These are phyloP conservation scores for Sciurus carolinensis DNA, from an alignment of 2,797 vertebrate genomes.

Conservation along the genomic window DNA sequence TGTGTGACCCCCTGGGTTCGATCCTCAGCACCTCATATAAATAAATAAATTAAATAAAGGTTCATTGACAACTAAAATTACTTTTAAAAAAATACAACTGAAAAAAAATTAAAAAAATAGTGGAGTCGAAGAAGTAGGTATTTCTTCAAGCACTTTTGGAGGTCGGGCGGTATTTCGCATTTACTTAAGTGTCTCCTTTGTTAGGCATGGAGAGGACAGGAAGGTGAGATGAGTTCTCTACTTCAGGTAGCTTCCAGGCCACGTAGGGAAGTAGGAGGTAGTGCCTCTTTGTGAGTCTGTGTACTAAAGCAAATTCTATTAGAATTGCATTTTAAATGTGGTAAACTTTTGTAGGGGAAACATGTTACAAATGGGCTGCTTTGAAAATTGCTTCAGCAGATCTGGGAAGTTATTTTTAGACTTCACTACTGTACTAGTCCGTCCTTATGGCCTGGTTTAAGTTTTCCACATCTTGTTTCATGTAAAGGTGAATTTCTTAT, in stretches of 20 bases:
- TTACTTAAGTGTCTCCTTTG: not conserved
- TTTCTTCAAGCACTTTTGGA: not conserved
- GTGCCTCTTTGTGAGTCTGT: not conserved
- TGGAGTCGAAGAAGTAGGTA: not conserved
- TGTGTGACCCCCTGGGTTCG: too few relatives aligned
- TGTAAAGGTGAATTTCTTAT: not conserved
- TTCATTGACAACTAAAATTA: too few relatives aligned
- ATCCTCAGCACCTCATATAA: too few relatives aligned
- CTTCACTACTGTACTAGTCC: not conserved
- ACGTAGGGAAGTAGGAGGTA: not conserved
- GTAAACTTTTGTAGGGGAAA: not conserved
- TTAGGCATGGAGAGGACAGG: not conserved
- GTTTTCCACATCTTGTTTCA: not conserved
- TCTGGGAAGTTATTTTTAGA: not conserved
- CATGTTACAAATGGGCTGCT: not conserved
- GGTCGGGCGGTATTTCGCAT: not conserved
- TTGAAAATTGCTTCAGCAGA: not conserved
- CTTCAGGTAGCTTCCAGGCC: not conserved
- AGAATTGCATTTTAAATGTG: not conserved
- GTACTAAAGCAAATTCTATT: not conserved
- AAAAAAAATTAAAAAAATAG: not conserved
- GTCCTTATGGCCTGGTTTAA: not conserved
- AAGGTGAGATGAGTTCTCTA: not conserved
- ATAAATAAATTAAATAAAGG: too few relatives aligned
- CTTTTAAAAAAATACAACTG: too few relatives aligned